phyloP scores from a whole-genome alignment of 1,140 invertebrate species.

The Scaptomyza montana region DNA sequence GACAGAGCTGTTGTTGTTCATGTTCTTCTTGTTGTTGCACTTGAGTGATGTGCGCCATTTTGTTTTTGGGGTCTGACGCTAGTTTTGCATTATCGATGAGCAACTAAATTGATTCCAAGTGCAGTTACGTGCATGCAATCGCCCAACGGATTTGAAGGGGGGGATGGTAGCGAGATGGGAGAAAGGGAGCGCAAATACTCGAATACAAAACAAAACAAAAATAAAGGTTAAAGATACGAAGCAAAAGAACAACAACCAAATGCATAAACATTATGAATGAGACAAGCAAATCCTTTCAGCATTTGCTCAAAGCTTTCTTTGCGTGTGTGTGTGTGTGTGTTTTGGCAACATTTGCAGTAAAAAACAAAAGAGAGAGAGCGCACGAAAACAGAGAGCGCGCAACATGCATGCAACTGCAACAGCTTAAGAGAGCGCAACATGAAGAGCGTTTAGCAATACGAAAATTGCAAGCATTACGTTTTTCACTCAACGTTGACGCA shows the following conservation, averaged over 20 bases:
- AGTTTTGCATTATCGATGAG: conserved; percentile 74
- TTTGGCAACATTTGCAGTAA: conserved; percentile 39
- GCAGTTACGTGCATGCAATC: conserved; percentile 71
- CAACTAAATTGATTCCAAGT: conserved; percentile 73
- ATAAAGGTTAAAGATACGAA: not conserved
- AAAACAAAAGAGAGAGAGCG: not conserved
- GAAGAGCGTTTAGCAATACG: not conserved
- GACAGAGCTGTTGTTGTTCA: conserved; percentile 3
- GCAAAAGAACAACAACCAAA: conserved; percentile 11
- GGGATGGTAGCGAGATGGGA: not conserved
- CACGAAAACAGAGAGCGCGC: conserved; percentile 29
- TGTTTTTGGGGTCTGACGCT: conserved; percentile 54
- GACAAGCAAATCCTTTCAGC: conserved; percentile 48
- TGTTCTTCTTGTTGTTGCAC: conserved; percentile 2
- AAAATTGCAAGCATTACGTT: conserved; percentile 22
- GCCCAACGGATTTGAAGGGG: not conserved
- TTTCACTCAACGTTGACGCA: conserved; percentile 37
- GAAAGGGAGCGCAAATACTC: not conserved
- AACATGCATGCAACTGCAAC: conserved; percentile 18
- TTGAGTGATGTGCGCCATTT: conserved; percentile 66
- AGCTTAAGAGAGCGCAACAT: conserved; percentile 32
- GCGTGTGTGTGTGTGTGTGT: conserved; percentile 8
- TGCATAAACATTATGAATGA: conserved; percentile 49
- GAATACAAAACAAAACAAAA: not conserved
- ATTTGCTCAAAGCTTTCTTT: not conserved